phyloP scores from a whole-genome alignment of 2,113 vertebrate genomes.

The Apteryx owenii region DNA sequence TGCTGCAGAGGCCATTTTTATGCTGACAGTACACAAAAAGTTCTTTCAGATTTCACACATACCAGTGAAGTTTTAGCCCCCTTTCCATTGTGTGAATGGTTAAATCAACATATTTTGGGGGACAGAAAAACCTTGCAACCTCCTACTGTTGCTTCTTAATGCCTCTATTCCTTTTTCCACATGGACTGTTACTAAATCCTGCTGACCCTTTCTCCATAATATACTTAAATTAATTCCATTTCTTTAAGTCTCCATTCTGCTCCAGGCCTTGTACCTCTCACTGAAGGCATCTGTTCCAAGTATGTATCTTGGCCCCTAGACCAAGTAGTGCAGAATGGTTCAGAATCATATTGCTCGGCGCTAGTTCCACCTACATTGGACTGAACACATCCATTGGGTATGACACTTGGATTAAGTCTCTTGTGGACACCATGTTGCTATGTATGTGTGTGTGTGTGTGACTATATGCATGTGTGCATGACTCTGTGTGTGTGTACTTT shows the following conservation, averaged over 20 bases:
- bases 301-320: neutral
- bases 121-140: neutral
- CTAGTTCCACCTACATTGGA: neutral
- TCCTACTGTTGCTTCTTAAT: neutral
- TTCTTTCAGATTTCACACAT: neutral
- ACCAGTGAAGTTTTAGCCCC: neutral
- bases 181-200: neutral
- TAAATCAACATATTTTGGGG: neutral
- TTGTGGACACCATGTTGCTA: neutral
- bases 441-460: neutral
- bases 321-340: rapidly evolving
- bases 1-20: neutral
- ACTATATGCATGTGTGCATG: too few species aligned
- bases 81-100: neutral
- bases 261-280: neutral
- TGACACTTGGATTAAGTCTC: neutral
- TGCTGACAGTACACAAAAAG: neutral
- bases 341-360: neutral
- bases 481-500: too few species aligned
- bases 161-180: neutral
- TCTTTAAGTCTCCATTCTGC: neutral
- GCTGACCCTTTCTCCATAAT: neutral
- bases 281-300: neutral
- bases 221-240: neutral
- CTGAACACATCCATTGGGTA: neutral